A percentile compares a stretch with the other conserved stretches of the same genome.
Evolutionary conservation across 2,888 invertebrate genomes (phyloP).

Genomic region (Philonicus albiceps): DNA sequence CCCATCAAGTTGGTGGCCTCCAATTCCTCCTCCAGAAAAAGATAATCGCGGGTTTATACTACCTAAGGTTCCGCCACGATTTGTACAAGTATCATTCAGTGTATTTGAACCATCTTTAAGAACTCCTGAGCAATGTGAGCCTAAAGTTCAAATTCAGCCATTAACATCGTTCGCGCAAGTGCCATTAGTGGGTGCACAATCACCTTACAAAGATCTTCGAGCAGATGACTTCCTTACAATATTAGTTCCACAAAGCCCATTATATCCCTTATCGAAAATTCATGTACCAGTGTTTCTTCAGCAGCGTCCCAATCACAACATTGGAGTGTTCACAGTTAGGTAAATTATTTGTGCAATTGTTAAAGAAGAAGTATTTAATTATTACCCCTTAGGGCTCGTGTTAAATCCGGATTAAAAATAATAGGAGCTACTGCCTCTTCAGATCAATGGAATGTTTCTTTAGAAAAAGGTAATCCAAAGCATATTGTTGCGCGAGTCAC

Average conservation of each 20-base stretch:
- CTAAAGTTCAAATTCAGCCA: slow-evolving; percentile 76
- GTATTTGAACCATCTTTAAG: slow-evolving; percentile 82
- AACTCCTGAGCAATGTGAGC: slow-evolving; percentile 75
- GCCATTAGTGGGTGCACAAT: slow-evolving; percentile 78
- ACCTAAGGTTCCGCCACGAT: slow-evolving; percentile 73
- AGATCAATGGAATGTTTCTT: slow-evolving; percentile 86
- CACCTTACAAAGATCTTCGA: slow-evolving; percentile 83
- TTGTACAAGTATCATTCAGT: slow-evolving; percentile 85
- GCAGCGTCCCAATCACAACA: slow-evolving; percentile 71
- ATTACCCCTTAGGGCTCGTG: slow-evolving; percentile 74
- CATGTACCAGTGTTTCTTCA: slow-evolving; percentile 90
- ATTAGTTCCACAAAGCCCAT: slow-evolving; percentile 84
- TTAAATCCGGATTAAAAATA: slow-evolving; percentile 86
- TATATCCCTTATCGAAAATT: slow-evolving; percentile 88
- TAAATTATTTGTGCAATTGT: slow-evolving; percentile 62
- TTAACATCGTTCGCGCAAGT: slow-evolving; percentile 72
- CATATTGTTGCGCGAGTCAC: slow-evolving; percentile 90
- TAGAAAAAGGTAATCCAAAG: slow-evolving; percentile 81
- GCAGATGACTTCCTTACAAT: slow-evolving; percentile 85
- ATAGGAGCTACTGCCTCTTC: slow-evolving; percentile 81
- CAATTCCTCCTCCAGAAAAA: slow-evolving; percentile 71
- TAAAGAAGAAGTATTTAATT: background rate
- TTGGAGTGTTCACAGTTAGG: slow-evolving; percentile 87
- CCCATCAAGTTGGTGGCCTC: slow-evolving; percentile 92
- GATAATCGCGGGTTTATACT: slow-evolving; percentile 67